A percentile compares a stretch with the other conserved stretches of the same genome.
These are phyloP conservation scores for Cochlearius cochlearius DNA, from an alignment of 2,113 vertebrate species.

Conservation along the genomic window DNA sequence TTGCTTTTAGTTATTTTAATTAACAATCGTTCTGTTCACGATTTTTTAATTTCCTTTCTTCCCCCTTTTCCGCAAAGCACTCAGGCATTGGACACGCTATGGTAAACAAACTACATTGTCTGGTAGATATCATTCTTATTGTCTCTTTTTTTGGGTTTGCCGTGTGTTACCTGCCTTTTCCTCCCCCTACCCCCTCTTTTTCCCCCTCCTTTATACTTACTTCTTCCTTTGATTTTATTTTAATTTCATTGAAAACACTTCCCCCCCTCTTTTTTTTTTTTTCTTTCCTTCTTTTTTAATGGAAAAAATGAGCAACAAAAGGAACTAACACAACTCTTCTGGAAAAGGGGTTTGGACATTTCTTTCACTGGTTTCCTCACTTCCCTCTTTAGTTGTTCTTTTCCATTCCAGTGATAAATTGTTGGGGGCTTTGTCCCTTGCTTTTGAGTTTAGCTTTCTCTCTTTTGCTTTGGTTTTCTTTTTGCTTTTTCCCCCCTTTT, in stretches of 20 bases:
- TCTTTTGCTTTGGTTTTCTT: conserved; percentile 22
- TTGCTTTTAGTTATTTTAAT: conserved; percentile 96
- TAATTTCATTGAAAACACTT: conserved; percentile 80
- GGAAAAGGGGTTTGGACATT: conserved; percentile 60
- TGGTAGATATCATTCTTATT: conserved; percentile 99
- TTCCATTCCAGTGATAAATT: not conserved
- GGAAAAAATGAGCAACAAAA: conserved; percentile 53
- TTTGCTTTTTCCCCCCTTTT: not conserved
- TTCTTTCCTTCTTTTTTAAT: not conserved
- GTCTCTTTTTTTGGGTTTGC: conserved; percentile 99
- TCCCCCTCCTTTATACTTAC: conserved; percentile 62
- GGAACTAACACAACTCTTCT: conserved; percentile 52
- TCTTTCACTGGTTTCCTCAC: conserved; percentile 32
- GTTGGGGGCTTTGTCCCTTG: not conserved
- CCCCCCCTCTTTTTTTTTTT: not conserved
- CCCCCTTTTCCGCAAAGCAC: conserved; percentile 99
- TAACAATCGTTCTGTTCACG: conserved; percentile 99
- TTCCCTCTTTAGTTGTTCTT: not conserved
- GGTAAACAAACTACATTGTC: conserved; percentile 99
- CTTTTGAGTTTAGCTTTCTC: not conserved
- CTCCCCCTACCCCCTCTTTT: conserved; percentile 53
- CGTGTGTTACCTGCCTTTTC: conserved; percentile 92
- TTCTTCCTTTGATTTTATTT: conserved; percentile 73
- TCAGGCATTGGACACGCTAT: conserved; percentile 99
- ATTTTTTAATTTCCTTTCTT: conserved; percentile 99